These are phyloP conservation scores for Todus mexicanus DNA, from an alignment of 2,797 vertebrate species.

Conservation along the genomic window DNA sequence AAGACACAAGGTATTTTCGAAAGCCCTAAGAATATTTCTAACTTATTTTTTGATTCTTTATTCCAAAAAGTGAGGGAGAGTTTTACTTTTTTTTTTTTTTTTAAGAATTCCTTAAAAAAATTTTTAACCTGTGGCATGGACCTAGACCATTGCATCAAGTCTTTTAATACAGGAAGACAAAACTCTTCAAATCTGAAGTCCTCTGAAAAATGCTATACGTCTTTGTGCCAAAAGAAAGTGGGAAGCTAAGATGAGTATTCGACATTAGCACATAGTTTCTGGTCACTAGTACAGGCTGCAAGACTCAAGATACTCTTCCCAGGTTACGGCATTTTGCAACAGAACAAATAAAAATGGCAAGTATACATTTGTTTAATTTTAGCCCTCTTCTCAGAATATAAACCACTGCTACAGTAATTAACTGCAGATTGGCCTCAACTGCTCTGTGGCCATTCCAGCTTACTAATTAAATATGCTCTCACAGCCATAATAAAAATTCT, in stretches of 20 bases:
- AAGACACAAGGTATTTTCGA: neutral
- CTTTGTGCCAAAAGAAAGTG: neutral
- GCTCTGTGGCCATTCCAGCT: constrained; percentile 30
- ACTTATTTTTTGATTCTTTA: neutral
- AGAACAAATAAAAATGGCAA: constrained; percentile 35
- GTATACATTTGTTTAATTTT: constrained; percentile 50
- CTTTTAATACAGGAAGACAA: neutral
- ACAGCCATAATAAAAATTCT: constrained; percentile 63
- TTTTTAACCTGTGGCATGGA: neutral
- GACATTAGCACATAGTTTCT: neutral
- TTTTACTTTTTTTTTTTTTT: neutral
- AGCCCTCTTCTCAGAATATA: constrained; percentile 56
- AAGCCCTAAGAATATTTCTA: neutral
- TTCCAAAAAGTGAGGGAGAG: rapidly evolving
- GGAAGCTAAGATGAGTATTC: neutral
- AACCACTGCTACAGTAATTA: constrained; percentile 58
- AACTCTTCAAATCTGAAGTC: neutral
- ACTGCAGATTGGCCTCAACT: constrained; percentile 36
- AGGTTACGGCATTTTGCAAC: neutral
- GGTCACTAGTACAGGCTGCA: neutral
- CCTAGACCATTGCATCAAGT: neutral
- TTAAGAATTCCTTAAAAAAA: neutral
- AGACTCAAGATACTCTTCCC: neutral
- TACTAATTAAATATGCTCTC: constrained; percentile 68
- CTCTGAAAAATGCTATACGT: neutral